A percentile compares a stretch with the other conserved stretches of the same genome.
These are phyloP conservation scores for Sorex fumeus DNA, from an alignment of 2,113 vertebrate species.

Conservation along the genomic window DNA sequence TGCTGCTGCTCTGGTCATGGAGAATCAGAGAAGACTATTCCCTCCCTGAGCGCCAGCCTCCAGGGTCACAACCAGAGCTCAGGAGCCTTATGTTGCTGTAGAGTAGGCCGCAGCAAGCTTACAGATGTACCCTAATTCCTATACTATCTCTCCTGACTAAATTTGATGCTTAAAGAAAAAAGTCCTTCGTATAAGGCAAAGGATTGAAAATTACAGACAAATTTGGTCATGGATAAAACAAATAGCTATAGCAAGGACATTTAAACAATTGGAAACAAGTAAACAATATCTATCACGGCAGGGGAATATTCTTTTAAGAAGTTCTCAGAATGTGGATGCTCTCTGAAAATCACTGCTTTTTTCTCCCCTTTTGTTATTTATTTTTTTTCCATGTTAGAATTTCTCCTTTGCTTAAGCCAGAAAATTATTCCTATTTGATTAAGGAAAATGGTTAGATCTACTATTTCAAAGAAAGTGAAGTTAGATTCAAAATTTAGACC, in stretches of 20 bases:
- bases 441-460: conserved; percentile 66
- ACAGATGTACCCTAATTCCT: too few species aligned
- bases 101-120: too few species aligned
- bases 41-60: too few species aligned
- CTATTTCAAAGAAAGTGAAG: conserved; percentile 64
- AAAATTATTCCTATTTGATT: conserved; percentile 63
- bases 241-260: not conserved
- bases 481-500: conserved; percentile 67
- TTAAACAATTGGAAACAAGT: not conserved
- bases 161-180: not conserved
- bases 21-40: too few species aligned
- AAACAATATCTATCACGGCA: not conserved
- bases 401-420: conserved; percentile 33
- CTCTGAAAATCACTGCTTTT: conserved; percentile 23
- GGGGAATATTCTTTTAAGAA: not conserved
- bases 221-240: conserved; percentile 7
- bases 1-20: too few species aligned
- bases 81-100: too few species aligned
- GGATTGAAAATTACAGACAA: not conserved
- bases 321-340: not conserved
- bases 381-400: conserved; percentile 24
- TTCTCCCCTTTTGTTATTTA: not conserved
- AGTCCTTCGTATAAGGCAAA: too few species aligned
- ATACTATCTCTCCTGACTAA: not conserved
- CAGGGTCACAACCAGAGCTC: too few species aligned